A percentile compares a stretch with the other conserved stretches of the same genome.
Conservation (phyloP, 2,888 invertebrate species). For the Athripsodes cinereus region DNA sequence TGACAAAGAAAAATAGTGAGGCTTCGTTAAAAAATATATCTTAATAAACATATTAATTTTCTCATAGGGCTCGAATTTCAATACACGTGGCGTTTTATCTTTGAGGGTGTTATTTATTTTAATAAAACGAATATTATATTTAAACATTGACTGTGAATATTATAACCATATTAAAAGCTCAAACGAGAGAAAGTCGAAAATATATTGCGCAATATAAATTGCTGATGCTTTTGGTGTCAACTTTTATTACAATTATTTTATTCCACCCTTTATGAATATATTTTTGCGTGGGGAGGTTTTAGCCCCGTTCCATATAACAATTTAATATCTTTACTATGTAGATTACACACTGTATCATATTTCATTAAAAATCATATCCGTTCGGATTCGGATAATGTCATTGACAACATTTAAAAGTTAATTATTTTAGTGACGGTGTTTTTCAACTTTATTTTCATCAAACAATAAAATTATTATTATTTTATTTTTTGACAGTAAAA, state of each 20-base stretch:
- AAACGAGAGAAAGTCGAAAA: neutral
- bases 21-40: neutral
- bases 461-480: no score
- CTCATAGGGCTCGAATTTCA: slow-evolving; percentile 7
- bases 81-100: neutral
- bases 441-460: no score
- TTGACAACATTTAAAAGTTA: no score
- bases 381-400: no score
- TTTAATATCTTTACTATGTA: neutral
- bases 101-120: neutral
- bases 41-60: neutral
- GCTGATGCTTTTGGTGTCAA: neutral
- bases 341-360: neutral
- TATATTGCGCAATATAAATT: neutral
- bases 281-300: no score
- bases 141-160: neutral
- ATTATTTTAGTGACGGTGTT: no score
- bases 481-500: no score
- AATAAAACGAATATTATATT: no score
- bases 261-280: no score
- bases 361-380: neutral
- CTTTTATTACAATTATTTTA: neutral
- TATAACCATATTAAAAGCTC: no score
- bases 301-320: no score
- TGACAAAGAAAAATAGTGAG: no score